These are phyloP conservation scores for Uropetala carovei DNA, from an alignment of 2,888 invertebrate species.

Conservation along the genomic window DNA sequence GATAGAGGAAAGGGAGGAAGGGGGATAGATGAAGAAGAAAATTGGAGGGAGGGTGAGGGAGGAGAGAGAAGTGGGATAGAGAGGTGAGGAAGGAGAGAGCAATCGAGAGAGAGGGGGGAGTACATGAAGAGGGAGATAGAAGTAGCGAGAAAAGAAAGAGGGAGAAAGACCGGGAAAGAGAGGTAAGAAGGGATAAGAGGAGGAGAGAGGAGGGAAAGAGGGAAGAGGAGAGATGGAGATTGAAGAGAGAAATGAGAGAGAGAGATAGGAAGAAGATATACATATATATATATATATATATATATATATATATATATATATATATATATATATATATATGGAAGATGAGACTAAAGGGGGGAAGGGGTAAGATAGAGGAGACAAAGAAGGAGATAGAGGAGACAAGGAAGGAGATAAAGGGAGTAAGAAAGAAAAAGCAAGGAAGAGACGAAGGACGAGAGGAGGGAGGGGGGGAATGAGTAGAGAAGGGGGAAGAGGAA, in stretches of 20 bases:
- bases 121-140: not conserved
- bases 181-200: slow-evolving; percentile 69
- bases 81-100: too few species aligned
- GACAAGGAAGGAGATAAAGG: not conserved
- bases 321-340: too few species aligned
- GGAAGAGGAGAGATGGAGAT: slow-evolving; percentile 66
- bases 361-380: too few species aligned
- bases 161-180: slow-evolving; percentile 67
- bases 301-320: too few species aligned
- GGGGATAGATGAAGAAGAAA: not conserved
- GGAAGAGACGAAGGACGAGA: slow-evolving; percentile 64
- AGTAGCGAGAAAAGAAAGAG: slow-evolving; percentile 68
- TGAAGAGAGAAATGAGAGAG: slow-evolving; percentile 44
- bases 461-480: not conserved
- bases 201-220: slow-evolving; percentile 68
- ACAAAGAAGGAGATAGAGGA: slow-evolving; percentile 65
- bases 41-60: not conserved
- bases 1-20: not conserved
- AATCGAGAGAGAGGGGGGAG: not conserved
- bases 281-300: too few species aligned
- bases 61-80: not conserved
- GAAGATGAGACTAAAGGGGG: too few species aligned
- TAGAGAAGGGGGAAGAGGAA: not conserved
- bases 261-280: slow-evolving; percentile 66
- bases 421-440: slow-evolving; percentile 53